A percentile compares a stretch with the other conserved stretches of the same genome.
phyloP scores from a whole-genome alignment of 2,113 vertebrate species.

The Agapornis roseicollis region DNA sequence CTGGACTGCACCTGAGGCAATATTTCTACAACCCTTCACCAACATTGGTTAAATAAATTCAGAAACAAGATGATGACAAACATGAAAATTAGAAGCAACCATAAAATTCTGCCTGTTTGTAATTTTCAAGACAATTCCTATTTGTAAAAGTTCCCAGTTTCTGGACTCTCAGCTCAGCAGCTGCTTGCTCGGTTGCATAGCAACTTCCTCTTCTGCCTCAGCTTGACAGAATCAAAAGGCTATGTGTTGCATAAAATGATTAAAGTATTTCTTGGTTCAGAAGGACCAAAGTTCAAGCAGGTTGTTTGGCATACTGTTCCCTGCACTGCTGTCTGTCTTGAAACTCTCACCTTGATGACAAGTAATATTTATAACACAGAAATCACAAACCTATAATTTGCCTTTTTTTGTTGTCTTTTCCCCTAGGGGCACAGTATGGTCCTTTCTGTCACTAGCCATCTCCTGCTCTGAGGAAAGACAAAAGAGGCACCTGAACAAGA shows the following conservation, averaged over 20 bases:
- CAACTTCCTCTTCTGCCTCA: conserved; percentile 8
- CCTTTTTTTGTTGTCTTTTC: not conserved
- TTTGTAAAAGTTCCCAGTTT: conserved; percentile 6
- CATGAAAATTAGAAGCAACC: not conserved
- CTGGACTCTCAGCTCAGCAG: conserved; percentile 11
- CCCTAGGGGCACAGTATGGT: not conserved
- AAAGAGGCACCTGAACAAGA: not conserved
- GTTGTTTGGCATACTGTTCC: not conserved
- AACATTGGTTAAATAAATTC: not conserved
- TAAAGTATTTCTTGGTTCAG: not conserved
- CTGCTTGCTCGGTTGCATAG: conserved; percentile 30
- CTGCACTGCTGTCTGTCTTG: not conserved
- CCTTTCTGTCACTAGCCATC: not conserved
- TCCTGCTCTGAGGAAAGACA: not conserved
- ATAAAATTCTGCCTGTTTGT: not conserved
- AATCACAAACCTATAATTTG: not conserved
- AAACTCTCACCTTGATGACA: not conserved
- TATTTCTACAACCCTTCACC: not conserved
- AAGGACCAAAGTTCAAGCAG: not conserved
- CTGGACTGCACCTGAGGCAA: not conserved
- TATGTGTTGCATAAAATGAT: not conserved
- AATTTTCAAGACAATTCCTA: not conserved
- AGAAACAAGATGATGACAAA: conserved; percentile 1
- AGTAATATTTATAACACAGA: not conserved
- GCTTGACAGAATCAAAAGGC: not conserved